A percentile compares a stretch with the other conserved stretches of the same genome.
Evolutionary conservation across 2,797 vertebrate genomes (phyloP).

Genomic region (Helarctos malayanus): DNA sequence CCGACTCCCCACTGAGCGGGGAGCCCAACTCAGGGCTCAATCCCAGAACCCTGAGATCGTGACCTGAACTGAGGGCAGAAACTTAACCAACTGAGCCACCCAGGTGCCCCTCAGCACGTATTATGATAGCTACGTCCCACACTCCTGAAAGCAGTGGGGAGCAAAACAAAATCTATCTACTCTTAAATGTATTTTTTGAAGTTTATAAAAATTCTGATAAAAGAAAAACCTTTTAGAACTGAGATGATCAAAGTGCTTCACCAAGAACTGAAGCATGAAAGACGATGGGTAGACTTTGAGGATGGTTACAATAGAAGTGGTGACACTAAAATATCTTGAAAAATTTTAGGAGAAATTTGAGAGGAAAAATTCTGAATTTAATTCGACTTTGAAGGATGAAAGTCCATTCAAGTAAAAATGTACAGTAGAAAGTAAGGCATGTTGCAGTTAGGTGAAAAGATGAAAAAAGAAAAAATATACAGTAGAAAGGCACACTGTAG

Average conservation of each 20-base stretch:
- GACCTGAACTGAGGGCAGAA: not conserved
- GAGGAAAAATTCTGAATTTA: not conserved
- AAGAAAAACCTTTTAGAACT: not conserved
- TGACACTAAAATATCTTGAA: not conserved
- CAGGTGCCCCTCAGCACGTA: not conserved
- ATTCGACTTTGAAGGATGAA: slow-evolving; percentile 8
- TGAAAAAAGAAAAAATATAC: not conserved
- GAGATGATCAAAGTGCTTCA: not conserved
- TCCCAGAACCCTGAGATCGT: not conserved
- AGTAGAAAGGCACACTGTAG: not conserved
- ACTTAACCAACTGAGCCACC: not conserved
- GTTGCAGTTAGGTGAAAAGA: not conserved
- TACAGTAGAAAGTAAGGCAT: not conserved
- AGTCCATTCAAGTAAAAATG: not conserved
- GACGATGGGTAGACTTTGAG: not conserved
- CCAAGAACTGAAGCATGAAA: not conserved
- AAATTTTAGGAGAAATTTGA: not conserved
- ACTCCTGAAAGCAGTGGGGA: not conserved
- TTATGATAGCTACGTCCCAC: not conserved
- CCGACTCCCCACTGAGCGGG: not conserved
- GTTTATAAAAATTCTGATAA: not conserved
- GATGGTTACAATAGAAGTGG: not conserved
- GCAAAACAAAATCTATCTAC: not conserved
- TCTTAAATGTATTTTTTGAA: not conserved
- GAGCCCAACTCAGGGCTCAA: not conserved